Percentiles rank a stretch among this genome's conserved stretches.
Evolutionary conservation across 2,888 invertebrate genomes (phyloP).

Genomic region (Nephrotoma flavescens): DNA sequence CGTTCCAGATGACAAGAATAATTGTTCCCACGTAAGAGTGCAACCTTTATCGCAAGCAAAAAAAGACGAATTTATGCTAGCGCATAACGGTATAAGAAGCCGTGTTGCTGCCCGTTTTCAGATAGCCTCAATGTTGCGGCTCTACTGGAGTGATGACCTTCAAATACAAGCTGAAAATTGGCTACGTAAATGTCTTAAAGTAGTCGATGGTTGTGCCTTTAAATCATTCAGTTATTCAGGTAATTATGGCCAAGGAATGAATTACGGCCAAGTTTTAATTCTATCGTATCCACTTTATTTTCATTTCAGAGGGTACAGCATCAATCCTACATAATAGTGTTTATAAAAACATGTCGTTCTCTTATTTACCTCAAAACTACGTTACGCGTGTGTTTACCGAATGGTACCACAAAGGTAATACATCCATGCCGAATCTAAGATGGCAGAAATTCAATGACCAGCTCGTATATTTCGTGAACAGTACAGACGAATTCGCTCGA

Average conservation of each 20-base stretch:
- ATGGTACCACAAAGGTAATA: background rate
- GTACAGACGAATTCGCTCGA: background rate
- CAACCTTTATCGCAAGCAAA: background rate
- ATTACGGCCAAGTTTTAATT: background rate
- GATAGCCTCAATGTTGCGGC: background rate
- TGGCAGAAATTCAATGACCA: background rate
- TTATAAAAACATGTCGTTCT: background rate
- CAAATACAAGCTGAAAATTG: background rate
- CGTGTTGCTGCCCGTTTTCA: background rate
- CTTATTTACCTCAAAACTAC: background rate
- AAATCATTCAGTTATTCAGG: background rate
- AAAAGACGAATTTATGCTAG: background rate
- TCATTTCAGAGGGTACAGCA: no score
- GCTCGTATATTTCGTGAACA: background rate
- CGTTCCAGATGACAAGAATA: no score
- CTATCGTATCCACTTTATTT: background rate
- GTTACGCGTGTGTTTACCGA: background rate
- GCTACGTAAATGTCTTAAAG: background rate
- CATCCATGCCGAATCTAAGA: background rate
- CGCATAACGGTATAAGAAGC: background rate
- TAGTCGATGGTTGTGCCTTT: background rate
- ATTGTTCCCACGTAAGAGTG: no score
- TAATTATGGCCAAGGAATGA: background rate
- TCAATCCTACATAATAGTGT: background rate
- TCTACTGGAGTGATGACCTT: background rate